These are phyloP conservation scores for Drosophila ficusphila DNA, from an alignment of 1,140 invertebrate genomes.

Conservation along the genomic window DNA sequence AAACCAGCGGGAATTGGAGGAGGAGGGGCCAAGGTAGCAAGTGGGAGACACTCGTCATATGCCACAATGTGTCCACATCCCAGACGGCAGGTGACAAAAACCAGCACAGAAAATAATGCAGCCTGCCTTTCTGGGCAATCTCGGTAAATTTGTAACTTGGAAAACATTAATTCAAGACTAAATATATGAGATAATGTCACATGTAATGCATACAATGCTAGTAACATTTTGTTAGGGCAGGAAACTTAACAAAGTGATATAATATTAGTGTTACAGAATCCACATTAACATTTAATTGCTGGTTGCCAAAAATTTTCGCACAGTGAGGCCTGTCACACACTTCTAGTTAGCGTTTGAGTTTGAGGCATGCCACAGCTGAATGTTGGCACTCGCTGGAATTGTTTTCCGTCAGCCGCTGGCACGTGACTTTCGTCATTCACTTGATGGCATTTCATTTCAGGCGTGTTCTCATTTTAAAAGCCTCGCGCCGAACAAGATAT, in stretches of 20 bases:
- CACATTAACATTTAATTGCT: no score
- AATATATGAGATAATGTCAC: no score
- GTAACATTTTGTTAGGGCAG: no score
- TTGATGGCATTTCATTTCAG: conserved; percentile 44
- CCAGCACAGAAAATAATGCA: conserved; percentile 12
- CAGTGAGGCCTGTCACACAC: conserved; percentile 4
- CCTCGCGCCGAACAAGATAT: conserved; percentile 10
- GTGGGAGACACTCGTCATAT: conserved; percentile 33
- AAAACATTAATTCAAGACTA: no score
- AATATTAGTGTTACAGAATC: no score
- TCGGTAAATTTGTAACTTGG: no score
- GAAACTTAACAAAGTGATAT: no score
- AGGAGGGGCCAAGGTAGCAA: not conserved
- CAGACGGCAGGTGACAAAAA: conserved; percentile 24
- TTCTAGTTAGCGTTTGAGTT: conserved; percentile 20
- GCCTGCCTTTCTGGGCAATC: no score
- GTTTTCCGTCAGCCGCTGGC: conserved; percentile 44
- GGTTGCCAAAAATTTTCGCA: not conserved
- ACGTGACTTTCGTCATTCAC: conserved; percentile 52
- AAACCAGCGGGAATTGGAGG: not conserved
- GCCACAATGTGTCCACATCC: conserved; percentile 42
- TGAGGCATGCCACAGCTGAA: conserved; percentile 48
- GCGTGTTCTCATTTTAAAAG: conserved; percentile 34
- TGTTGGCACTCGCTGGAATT: conserved; percentile 53
- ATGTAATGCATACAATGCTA: no score